A percentile compares a stretch with the other conserved stretches of the same genome.
Conservation (phyloP, 2,113 vertebrate genomes). For the Microcebus lehilahytsara region DNA sequence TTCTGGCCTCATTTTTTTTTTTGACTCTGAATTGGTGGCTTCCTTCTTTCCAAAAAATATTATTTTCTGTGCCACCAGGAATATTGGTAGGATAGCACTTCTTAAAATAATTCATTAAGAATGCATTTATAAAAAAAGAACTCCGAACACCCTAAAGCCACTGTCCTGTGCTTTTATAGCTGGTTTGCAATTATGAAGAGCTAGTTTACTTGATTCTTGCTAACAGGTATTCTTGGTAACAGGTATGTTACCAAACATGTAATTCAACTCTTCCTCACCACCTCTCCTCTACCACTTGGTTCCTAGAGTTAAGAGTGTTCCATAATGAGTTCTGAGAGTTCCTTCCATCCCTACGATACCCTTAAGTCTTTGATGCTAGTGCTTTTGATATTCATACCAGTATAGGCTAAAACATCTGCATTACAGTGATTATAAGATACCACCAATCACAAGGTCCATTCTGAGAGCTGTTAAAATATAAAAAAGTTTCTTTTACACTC, state of each 20-base stretch:
- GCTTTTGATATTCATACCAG: not conserved
- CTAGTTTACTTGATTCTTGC: not conserved
- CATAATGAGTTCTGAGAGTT: not conserved
- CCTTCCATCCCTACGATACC: not conserved
- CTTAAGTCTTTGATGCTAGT: not conserved
- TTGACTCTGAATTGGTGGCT: not conserved
- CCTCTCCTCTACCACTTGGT: not conserved
- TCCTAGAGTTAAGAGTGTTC: not conserved
- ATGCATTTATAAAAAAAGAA: not conserved
- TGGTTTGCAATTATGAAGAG: not conserved
- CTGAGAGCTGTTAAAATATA: not conserved
- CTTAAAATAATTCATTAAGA: not conserved
- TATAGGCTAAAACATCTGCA: not conserved
- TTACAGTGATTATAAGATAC: not conserved
- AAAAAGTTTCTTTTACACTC: not conserved
- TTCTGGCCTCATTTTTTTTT: slow-evolving; percentile 17
- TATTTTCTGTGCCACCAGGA: not conserved
- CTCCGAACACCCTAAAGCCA: not conserved
- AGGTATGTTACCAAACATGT: not conserved
- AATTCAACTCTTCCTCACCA: not conserved
- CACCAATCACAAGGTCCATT: not conserved
- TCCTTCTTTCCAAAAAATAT: not conserved
- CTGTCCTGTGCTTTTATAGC: not conserved
- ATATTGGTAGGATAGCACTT: not conserved
- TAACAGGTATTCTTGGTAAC: not conserved